phyloP scores from a whole-genome alignment of 2,797 vertebrate species.

The Falco cherrug region DNA sequence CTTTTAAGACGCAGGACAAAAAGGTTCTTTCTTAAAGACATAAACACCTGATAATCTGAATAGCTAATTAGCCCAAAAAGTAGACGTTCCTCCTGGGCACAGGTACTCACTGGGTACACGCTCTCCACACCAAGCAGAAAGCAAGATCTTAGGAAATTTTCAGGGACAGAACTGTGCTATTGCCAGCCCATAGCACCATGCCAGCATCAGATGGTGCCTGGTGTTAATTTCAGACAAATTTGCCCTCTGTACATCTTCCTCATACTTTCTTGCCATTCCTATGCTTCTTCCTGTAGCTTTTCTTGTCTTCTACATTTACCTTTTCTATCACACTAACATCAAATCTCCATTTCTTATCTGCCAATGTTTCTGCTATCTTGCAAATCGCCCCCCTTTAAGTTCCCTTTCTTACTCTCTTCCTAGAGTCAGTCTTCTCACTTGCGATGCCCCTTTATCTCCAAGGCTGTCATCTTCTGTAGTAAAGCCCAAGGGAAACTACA shows the following conservation, averaged over 20 bases:
- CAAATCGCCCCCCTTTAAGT: neutral
- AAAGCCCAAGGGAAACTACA: neutral
- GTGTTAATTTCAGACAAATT: neutral
- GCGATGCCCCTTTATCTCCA: neutral
- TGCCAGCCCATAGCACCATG: neutral
- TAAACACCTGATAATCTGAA: neutral
- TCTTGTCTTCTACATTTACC: neutral
- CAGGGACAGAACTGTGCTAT: neutral
- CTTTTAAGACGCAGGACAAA: neutral
- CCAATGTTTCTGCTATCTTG: neutral
- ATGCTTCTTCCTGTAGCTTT: neutral
- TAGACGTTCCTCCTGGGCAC: neutral
- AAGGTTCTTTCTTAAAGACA: conserved; percentile 1
- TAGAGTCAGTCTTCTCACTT: neutral
- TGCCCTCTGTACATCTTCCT: neutral
- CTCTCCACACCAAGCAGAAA: neutral
- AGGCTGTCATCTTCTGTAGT: neutral
- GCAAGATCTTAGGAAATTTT: neutral
- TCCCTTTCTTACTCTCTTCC: neutral
- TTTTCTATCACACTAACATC: neutral
- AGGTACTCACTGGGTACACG: neutral
- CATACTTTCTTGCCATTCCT: neutral
- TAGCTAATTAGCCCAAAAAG: neutral
- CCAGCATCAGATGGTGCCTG: neutral
- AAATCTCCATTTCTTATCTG: neutral